Conservation (phyloP, 2,888 invertebrate genomes). For the Drosophila stalkeri region DNA sequence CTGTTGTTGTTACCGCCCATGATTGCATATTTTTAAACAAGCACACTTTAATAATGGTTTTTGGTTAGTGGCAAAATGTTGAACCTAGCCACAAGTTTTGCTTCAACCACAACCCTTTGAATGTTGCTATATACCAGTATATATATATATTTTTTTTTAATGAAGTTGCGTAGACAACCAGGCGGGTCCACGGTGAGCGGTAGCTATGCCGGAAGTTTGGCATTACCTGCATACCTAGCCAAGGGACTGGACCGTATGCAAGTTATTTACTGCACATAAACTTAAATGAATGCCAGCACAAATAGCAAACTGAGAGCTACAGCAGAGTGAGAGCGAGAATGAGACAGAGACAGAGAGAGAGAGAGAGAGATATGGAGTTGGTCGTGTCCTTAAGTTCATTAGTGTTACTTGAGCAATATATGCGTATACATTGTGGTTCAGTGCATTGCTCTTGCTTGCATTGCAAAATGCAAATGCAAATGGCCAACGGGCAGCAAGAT, state of each 20-base stretch:
- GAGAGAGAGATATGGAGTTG: neutral
- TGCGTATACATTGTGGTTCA: constrained; percentile 27
- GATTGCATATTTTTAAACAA: constrained; percentile 74
- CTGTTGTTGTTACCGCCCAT: constrained; percentile 59
- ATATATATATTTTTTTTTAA: constrained; percentile 45
- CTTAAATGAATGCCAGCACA: constrained; percentile 39
- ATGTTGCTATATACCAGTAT: constrained; percentile 15
- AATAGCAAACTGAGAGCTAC: neutral
- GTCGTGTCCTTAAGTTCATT: constrained; percentile 63
- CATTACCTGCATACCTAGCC: constrained; percentile 65
- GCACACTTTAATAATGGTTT: constrained; percentile 76
- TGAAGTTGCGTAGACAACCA: constrained; percentile 65
- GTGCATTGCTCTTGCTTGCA: constrained; percentile 3
- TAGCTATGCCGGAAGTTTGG: constrained; percentile 53
- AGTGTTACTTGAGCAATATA: constrained; percentile 48
- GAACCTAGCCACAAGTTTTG: constrained; percentile 50
- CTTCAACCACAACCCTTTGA: constrained; percentile 47
- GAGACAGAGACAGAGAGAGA: neutral
- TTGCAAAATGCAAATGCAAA: constrained; percentile 45
- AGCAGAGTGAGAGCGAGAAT: neutral
- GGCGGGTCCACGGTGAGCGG: neutral
- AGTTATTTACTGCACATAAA: constrained; percentile 68
- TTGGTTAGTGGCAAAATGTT: constrained; percentile 59
- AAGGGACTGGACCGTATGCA: constrained; percentile 31
- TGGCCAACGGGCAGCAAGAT: constrained; percentile 15